A percentile compares a stretch with the other conserved stretches of the same genome.
Conservation (phyloP, 2,113 vertebrate species). For the Hylia prasina region DNA sequence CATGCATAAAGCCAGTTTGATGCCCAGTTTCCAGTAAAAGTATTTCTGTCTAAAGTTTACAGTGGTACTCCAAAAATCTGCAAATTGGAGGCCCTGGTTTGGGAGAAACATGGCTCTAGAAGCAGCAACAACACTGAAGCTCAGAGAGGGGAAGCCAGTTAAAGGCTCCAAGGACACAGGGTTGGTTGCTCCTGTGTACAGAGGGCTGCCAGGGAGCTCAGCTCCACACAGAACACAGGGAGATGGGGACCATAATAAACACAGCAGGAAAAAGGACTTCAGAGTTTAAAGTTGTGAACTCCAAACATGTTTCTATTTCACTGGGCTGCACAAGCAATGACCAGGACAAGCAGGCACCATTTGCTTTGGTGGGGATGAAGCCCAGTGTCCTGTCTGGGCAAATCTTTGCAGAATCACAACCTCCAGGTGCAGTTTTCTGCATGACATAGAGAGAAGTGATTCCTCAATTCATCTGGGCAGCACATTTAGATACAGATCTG, state of each 20-base stretch:
- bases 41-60: neutral
- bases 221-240: neutral
- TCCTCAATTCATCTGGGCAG: neutral
- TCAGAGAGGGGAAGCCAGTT: neutral
- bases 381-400: neutral
- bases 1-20: neutral
- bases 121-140: neutral
- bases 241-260: neutral
- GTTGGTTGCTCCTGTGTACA: neutral
- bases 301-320: neutral
- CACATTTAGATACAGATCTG: neutral
- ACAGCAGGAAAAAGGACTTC: neutral
- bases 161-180: neutral
- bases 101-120: neutral
- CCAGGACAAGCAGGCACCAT: neutral
- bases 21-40: neutral
- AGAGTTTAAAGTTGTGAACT: neutral
- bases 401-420: neutral
- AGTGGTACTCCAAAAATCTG: neutral
- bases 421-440: neutral
- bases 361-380: neutral
- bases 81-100: neutral
- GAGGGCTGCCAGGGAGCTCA: neutral
- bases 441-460: neutral
- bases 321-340: neutral